Base-by-base conservation (phyloP, 1,140 invertebrate species). In the Aricia agestis region DNA sequence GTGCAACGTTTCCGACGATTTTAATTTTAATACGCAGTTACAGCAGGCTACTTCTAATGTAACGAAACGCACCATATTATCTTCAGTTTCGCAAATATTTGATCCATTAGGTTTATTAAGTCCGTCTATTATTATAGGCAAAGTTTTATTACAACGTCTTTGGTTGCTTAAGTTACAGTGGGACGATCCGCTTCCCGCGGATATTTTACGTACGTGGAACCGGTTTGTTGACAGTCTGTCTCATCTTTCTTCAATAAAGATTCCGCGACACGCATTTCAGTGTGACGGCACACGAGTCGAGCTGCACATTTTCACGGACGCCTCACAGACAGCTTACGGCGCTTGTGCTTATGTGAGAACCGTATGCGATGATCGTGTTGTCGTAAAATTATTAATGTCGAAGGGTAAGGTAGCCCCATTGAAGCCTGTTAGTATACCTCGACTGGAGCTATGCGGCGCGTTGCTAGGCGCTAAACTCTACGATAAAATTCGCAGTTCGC, bases 91-190 rank as follows among this genome's bases (percentile, higher is more conserved):
- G 13, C 72, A 74, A 66, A 74, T 74, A 57, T 74, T 68, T 42
- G 72, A 73, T 32, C 72, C 72, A 13, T n/a, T 71, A 18, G 69
- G 72, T 57, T 70, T 71, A 61, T 25, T 74, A 7, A 74, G 41
- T 63, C 72, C 72, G 19, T 7, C 61, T 9, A 71, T 74, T 58
- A 69, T 72, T 57, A 65, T 57, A 15, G 61, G 41, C 10, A 78
- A 86, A 72, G 57, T 79, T 11, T 57, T 85, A 11, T 63, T 86
- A 13, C 78, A 87, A 72, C 13, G 78, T 58, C 59, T 85, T 13
- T 84, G 82, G 81, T 45, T 66, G 9, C 10, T 57, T 9, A 76
- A 79, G 41, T 13, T 82, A 15, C 45, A 72, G 25, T 88, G 79
- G 84, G 84, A 88, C 68, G 77, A 77, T 10, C 42, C 65, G 6